Conservation (phyloP, 2,113 vertebrate genomes). For the Vulpes ferrilata region DNA sequence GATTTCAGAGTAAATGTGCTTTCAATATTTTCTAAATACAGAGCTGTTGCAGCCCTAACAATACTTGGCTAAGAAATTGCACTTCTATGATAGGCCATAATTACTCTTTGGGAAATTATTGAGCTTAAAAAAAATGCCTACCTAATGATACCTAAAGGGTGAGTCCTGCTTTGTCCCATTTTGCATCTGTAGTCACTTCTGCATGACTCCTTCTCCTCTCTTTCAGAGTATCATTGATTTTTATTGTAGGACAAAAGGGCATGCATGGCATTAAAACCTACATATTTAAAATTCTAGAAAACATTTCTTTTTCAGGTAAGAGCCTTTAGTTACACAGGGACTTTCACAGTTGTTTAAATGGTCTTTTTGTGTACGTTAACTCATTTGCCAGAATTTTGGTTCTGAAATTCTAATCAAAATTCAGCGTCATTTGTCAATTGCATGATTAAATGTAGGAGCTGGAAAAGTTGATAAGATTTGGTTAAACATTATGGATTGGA, state of each 20-base stretch:
- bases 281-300: constrained; percentile 60
- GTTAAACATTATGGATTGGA: constrained; percentile 73
- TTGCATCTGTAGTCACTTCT: constrained; percentile 1
- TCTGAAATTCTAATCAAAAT: constrained; percentile 79
- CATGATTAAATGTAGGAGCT: constrained; percentile 74
- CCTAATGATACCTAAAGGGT: constrained; percentile 5
- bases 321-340: constrained; percentile 5
- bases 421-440: constrained; percentile 59
- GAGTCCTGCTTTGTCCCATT: neutral
- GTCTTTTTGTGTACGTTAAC: constrained; percentile 46
- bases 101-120: constrained; percentile 70
- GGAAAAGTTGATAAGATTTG: constrained; percentile 68
- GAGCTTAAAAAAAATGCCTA: constrained; percentile 32
- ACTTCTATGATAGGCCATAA: constrained; percentile 66
- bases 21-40: constrained; percentile 82
- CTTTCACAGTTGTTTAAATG: neutral
- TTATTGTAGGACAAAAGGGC: constrained; percentile 56
- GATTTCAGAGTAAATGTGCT: constrained; percentile 71
- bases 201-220: neutral
- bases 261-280: constrained; percentile 58
- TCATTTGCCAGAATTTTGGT: constrained; percentile 56
- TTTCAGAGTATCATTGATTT: constrained; percentile 39
- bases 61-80: constrained; percentile 72
- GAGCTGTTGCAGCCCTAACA: constrained; percentile 72
- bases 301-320: neutral